Conservation (phyloP, 2,113 vertebrate genomes). For the Pelmatolapia mariae region DNA sequence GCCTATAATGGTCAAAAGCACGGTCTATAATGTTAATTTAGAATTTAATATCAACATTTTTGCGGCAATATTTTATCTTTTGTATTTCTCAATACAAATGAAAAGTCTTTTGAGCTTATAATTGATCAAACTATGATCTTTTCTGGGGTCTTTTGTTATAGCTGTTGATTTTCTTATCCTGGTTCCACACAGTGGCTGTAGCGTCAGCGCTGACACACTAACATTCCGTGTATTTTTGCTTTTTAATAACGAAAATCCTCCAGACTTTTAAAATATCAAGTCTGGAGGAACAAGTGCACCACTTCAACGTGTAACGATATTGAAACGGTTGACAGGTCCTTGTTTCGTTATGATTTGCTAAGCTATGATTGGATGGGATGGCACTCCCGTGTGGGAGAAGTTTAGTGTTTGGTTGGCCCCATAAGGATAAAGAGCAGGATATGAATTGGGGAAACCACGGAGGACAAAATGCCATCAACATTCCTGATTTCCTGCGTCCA, state of each 20-base stretch:
- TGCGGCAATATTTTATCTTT: neutral
- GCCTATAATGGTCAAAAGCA: neutral
- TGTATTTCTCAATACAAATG: neutral
- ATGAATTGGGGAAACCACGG: neutral
- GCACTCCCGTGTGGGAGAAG: neutral
- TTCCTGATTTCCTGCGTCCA: constrained; percentile 41
- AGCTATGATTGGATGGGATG: neutral
- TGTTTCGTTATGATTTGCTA: neutral
- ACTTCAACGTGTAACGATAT: neutral
- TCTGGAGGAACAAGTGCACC: no score
- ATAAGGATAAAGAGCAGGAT: neutral
- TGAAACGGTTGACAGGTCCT: neutral
- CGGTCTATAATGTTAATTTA: neutral
- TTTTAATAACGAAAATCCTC: neutral
- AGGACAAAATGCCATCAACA: constrained; percentile 28
- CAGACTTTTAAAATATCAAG: neutral
- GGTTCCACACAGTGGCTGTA: neutral
- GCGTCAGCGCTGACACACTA: neutral
- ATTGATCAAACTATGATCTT: neutral
- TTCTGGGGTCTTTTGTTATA: neutral
- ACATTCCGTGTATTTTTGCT: neutral
- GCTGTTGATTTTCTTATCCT: neutral
- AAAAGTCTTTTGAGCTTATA: neutral
- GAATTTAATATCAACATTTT: neutral
- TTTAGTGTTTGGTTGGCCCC: neutral